Evolutionary conservation across 2,113 vertebrate genomes (phyloP), one percentile per base, ranked within the genome.

Genomic region (Aviceda subcristata): DNA sequence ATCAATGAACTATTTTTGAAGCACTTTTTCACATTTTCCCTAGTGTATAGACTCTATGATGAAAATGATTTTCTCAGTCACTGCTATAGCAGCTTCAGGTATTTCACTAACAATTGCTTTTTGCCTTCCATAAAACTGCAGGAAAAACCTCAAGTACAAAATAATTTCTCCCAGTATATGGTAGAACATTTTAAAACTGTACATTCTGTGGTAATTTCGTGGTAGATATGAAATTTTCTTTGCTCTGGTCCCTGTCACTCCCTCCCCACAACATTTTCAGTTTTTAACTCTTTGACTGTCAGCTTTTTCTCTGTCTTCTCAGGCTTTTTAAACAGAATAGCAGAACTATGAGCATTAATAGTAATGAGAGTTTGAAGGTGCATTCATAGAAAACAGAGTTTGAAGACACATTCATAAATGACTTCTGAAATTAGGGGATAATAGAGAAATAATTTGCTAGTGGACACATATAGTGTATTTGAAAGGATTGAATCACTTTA

Each of bases 61-160:
- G 64, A 92, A 95, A 94, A 88, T 84, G 0, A 80, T 95, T 94
- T 92, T 83, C 60, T 90, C 63, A 93, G 29, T 96, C 89, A 91
- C 55, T 90, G 46, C 57, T 93, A 48, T 17, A 86, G 27, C 19
- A 88, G 24, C 29, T 88, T 79, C 71, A 64, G 67, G 7, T 62
- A 83, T 90, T 92, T 96, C 27, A 78, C 72, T 74, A 84, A 57
- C 74, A 77, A 75, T 84, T 94, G 22, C 68, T 66, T 95, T 96
- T 85, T 59, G 87, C 22, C 56, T 87, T 93, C 10, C 4, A 80
- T 57, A 92, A 93, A 95, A 92, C 57, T 64, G 26, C 50, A 87
- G 68, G 73, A 87, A 77, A 93, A 86, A 45, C 15, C 27, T 80
- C 34, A 77, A 48, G 34, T 95, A 83, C 32, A 66, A 96, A 94